phyloP scores from a whole-genome alignment of 2,888 invertebrate species.

The Cryptosula pallasiana region DNA sequence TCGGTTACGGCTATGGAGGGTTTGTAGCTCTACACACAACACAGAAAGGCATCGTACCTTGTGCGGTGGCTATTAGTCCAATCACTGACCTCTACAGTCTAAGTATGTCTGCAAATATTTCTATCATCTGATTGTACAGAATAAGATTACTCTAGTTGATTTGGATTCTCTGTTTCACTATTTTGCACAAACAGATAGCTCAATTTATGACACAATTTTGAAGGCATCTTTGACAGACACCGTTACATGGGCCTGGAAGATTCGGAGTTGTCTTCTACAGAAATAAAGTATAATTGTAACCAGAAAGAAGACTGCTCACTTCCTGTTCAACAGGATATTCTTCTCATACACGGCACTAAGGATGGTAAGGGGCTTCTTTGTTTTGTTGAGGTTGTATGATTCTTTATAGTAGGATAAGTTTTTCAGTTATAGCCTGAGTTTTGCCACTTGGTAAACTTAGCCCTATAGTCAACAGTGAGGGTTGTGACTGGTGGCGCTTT shows the following conservation, averaged over 20 bases:
- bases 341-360: neutral
- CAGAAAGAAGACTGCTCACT: neutral
- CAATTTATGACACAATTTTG: neutral
- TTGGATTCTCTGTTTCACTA: too few species aligned
- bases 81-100: neutral
- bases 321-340: neutral
- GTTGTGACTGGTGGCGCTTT: too few species aligned
- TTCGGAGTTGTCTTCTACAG: neutral
- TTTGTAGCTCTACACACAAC: neutral
- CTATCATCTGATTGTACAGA: too few species aligned
- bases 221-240: neutral
- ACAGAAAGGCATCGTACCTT: neutral
- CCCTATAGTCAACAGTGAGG: too few species aligned
- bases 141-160: too few species aligned
- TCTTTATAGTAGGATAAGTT: too few species aligned
- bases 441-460: too few species aligned
- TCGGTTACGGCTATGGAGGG: slow-evolving; percentile 3
- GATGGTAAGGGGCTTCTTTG: slow-evolving; percentile 19
- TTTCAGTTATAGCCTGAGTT: too few species aligned
- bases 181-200: neutral
- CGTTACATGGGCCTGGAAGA: neutral
- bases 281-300: neutral
- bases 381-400: too few species aligned
- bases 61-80: neutral
- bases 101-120: neutral